Conservation (phyloP, 2,888 invertebrate species). For the Thecophora atra region DNA sequence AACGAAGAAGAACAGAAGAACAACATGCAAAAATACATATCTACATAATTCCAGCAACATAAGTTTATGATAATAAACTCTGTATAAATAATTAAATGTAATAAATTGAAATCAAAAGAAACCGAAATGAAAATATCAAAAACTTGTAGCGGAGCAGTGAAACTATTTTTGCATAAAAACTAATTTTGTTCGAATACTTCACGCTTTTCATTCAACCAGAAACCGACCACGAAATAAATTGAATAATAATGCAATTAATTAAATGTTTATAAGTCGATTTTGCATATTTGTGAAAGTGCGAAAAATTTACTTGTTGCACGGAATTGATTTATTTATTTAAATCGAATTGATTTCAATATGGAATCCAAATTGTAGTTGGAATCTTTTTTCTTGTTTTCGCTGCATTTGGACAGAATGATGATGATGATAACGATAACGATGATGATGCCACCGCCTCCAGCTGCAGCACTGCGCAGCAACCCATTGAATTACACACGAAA, state of each 20-base stretch:
- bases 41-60: not conserved
- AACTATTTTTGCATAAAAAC: no score
- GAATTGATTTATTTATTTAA: not conserved
- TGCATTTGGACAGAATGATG: constrained; percentile 15
- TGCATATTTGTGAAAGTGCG: constrained; percentile 26
- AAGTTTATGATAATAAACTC: not conserved
- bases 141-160: no score
- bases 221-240: not conserved
- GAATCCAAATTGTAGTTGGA: not conserved
- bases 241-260: constrained; percentile 10
- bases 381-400: not conserved
- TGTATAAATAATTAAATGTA: not conserved
- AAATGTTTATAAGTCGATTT: no score
- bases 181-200: not conserved
- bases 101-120: no score
- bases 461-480: not conserved
- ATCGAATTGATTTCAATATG: no score
- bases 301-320: constrained; percentile 18
- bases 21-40: not conserved
- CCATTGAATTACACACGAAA: not conserved
- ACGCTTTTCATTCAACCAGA: not conserved
- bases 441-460: not conserved
- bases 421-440: not conserved
- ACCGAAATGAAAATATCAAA: no score
- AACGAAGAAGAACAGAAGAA: not conserved